phyloP scores from a whole-genome alignment of 2,888 invertebrate species.

The Phyto melanocephala region DNA sequence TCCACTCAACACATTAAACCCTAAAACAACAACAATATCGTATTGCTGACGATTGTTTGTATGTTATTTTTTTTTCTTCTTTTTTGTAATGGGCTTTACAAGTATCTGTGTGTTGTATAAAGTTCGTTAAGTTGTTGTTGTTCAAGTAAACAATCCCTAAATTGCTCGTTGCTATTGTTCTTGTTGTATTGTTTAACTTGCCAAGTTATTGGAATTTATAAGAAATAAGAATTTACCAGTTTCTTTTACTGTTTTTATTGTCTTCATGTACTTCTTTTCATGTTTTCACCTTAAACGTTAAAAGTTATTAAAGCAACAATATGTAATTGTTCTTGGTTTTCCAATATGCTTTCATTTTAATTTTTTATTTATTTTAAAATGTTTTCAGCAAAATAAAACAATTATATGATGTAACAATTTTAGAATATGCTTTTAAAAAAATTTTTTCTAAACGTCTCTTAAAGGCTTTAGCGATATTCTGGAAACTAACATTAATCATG shows the following conservation, averaged over 20 bases:
- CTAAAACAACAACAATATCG: slow-evolving; percentile 31
- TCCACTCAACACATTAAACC: slow-evolving; percentile 15
- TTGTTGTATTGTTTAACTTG: slow-evolving; percentile 19
- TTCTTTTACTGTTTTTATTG: slow-evolving; percentile 16
- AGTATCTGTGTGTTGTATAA: not conserved
- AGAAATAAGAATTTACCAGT: slow-evolving; percentile 35
- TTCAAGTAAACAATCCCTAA: slow-evolving; percentile 54
- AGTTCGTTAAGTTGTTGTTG: slow-evolving; percentile 29
- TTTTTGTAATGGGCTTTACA: slow-evolving; percentile 37
- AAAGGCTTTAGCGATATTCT: no score
- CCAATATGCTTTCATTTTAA: not conserved
- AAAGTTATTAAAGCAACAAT: slow-evolving; percentile 4
- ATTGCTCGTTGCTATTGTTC: slow-evolving; percentile 42
- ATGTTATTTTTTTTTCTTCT: not conserved
- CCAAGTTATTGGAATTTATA: slow-evolving; percentile 25
- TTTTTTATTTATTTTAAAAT: not conserved
- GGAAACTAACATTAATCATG: no score
- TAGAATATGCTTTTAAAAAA: no score
- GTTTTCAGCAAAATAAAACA: no score
- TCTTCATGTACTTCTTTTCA: not conserved
- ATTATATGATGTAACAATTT: no score
- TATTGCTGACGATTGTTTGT: slow-evolving; percentile 34
- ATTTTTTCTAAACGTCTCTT: no score
- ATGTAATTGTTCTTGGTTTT: slow-evolving; percentile 33
- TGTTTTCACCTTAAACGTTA: slow-evolving; percentile 28